Evolutionary conservation across 2,113 vertebrate genomes (phyloP).

Genomic region (Acrocephalus arundinaceus): DNA sequence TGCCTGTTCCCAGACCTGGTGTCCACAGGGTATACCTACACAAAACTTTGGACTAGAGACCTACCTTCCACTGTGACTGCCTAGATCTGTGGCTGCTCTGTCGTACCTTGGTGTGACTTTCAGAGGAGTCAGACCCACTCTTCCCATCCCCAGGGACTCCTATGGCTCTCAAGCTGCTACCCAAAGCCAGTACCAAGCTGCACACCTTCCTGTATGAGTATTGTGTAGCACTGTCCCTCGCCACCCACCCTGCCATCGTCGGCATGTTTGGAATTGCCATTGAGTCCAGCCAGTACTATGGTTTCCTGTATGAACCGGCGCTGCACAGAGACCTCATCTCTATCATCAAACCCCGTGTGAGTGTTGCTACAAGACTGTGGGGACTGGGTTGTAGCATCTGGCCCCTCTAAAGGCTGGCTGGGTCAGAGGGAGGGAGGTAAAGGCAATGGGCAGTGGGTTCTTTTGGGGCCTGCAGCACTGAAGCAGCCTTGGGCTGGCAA

Average conservation of each 20-base stretch:
- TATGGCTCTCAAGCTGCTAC: constrained; percentile 93
- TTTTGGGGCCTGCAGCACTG: background rate
- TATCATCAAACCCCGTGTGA: constrained; percentile 90
- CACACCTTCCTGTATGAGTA: constrained; percentile 93
- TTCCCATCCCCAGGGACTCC: constrained; percentile 78
- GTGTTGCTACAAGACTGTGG: background rate
- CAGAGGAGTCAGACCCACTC: background rate
- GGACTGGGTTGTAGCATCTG: background rate
- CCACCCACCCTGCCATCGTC: constrained; percentile 86
- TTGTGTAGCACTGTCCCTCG: constrained; percentile 88
- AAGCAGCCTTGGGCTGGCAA: background rate
- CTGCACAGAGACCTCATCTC: constrained; percentile 89
- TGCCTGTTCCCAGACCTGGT: background rate
- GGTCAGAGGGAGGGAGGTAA: background rate
- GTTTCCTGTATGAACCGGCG: constrained; percentile 88
- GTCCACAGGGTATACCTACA: background rate
- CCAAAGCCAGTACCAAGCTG: constrained; percentile 87
- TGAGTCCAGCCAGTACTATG: constrained; percentile 86
- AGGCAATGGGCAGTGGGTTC: background rate
- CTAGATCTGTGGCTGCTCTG: background rate
- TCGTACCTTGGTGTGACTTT: background rate
- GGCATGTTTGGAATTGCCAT: constrained; percentile 89
- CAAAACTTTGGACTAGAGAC: background rate
- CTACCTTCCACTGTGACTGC: background rate
- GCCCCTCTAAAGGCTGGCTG: background rate